Evolutionary conservation across 2,888 invertebrate species (phyloP), one percentile per base, ranked within the genome.

Genomic region (Oxystoma pomonae): DNA sequence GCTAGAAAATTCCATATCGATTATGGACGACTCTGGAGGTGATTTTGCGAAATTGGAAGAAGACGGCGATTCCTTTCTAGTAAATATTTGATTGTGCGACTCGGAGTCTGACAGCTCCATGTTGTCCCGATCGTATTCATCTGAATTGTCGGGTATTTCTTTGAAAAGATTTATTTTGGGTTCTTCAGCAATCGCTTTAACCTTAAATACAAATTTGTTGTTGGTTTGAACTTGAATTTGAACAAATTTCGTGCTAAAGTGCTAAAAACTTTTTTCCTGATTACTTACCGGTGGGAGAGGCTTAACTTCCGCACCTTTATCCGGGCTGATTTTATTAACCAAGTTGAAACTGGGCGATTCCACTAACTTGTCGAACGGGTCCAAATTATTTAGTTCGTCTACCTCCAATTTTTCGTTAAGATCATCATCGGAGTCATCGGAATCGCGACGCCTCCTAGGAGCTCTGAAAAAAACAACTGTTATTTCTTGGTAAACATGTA

Each of bases 101-200:
- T 87, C 88, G 53, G 85, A 84, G 58, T 88, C 88, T 9, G 86
- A 88, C 64, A 84, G 80, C 63, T 84, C 81, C 66, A 87, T 83
- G 66, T 84, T 86, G 66, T 84, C 87, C 16, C 84, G 81, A n/a
- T 82, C 81, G 63, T 86, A 87, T 35, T 87, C 85, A 1, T 82
- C 80, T 18, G 72, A 72, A 9, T 74, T 73, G 69, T 77, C 77
- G 1, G 77, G 73, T 55, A 76, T 67, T 67, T 78, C 80, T 9
- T 78, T 77, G 21, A 83, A 81, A 52, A 82, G 72, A 67, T 74
- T 80, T 62, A 82, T 78, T 1, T 3, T 7, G 12, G 82, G 70
- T 49, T 81, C 76, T 61, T 81, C 35, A 35, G 35, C 35, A 7
- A 35, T 12, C 3, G 35, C 5, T 35, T 35, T 35, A 7, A 35